Percentiles rank a stretch among this genome's conserved stretches.
Conservation (phyloP, 1,140 invertebrate genomes). For the Neodiprion lecontei region DNA sequence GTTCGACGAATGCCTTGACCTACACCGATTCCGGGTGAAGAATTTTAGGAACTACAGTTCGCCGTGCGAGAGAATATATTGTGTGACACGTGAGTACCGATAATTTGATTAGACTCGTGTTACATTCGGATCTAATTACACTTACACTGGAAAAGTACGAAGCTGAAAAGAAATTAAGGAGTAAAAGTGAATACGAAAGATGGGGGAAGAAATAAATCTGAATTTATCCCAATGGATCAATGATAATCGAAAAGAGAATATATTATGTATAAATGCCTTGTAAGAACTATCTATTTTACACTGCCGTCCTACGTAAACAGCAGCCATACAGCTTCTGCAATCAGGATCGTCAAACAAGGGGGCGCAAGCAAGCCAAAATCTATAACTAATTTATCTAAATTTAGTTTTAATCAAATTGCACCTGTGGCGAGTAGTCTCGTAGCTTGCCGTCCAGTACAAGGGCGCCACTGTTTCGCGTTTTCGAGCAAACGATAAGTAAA, state of each 20-base stretch:
- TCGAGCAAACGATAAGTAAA: conserved; percentile 34
- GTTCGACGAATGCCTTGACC: too few species aligned
- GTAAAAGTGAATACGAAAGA: too few species aligned
- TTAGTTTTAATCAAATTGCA: conserved; percentile 35
- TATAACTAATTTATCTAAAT: background rate
- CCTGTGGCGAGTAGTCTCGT: conserved; percentile 55
- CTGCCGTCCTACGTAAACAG: too few species aligned
- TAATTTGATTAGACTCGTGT: background rate
- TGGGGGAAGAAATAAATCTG: too few species aligned
- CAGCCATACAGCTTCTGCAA: too few species aligned
- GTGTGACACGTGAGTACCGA: background rate
- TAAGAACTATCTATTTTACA: too few species aligned
- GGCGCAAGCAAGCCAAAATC: conserved; percentile 5
- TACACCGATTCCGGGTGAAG: too few species aligned
- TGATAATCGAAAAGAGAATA: too few species aligned
- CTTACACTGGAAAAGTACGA: background rate
- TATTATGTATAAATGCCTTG: too few species aligned
- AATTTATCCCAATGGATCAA: too few species aligned
- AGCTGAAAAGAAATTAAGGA: background rate
- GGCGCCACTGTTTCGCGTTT: conserved; percentile 57
- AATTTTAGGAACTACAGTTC: too few species aligned
- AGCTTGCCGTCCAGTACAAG: conserved; percentile 55
- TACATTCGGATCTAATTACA: background rate
- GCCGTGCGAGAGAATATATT: too few species aligned
- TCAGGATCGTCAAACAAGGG: background rate